Percentiles rank a stretch among this genome's conserved stretches.
phyloP scores from a whole-genome alignment of 1,140 invertebrate species.

The Drosophila kikkawai region DNA sequence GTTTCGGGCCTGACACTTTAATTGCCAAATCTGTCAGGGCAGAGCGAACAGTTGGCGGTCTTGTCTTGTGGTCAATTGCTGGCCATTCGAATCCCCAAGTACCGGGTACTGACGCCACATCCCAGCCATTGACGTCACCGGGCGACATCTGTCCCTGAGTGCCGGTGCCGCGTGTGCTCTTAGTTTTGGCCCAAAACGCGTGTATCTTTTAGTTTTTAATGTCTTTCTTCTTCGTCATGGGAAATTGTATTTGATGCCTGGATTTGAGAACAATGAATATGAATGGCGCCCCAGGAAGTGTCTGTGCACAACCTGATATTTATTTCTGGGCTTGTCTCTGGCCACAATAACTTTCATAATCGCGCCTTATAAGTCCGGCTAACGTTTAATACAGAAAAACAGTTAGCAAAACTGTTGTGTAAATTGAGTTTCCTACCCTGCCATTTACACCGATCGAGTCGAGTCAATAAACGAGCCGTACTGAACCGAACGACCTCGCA shows the following conservation, averaged over 20 bases:
- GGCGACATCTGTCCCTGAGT: constrained; percentile 35
- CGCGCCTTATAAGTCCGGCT: constrained; percentile 35
- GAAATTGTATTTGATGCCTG: constrained; percentile 12
- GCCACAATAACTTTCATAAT: constrained; percentile 45
- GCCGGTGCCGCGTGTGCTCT: constrained; percentile 13
- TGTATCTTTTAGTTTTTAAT: constrained; percentile 53
- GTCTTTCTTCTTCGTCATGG: neutral
- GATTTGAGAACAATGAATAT: constrained; percentile 25
- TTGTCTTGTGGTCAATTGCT: constrained; percentile 49
- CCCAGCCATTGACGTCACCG: constrained; percentile 54
- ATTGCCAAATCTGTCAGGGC: constrained; percentile 69
- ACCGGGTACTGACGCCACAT: constrained; percentile 40
- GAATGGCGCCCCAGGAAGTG: constrained; percentile 32
- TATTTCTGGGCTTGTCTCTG: constrained; percentile 47
- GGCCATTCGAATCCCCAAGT: constrained; percentile 24
- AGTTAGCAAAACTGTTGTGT: constrained; percentile 55
- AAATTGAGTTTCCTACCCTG: constrained; percentile 56
- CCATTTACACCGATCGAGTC: constrained; percentile 39
- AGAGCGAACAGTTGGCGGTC: constrained; percentile 59
- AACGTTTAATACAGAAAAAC: constrained; percentile 42
- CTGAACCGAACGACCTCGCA: constrained; percentile 49
- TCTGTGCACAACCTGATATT: constrained; percentile 2
- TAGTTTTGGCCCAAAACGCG: constrained; percentile 19
- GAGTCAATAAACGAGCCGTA: constrained; percentile 50
- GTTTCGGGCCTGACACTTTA: constrained; percentile 57